Percentiles rank a stretch among this genome's conserved stretches.
Evolutionary conservation across 2,797 vertebrate genomes (phyloP).

Genomic region (Leucoraja ocellata): DNA sequence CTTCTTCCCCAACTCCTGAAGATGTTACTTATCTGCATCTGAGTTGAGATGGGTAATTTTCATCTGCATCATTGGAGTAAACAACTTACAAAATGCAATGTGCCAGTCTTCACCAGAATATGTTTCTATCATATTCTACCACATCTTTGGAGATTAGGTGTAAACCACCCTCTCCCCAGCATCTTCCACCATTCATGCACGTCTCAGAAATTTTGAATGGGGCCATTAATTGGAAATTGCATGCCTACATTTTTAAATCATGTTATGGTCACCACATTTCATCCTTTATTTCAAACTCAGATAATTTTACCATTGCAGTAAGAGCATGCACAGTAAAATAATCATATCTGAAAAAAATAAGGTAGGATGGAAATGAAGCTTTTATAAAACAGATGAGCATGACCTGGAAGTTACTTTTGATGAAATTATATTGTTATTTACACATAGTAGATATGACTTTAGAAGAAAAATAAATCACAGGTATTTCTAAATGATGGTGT

Average conservation of each 20-base stretch:
- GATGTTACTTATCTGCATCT: too few species aligned
- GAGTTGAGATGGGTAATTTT: too few species aligned
- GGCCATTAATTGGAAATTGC: neutral
- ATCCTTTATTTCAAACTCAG: neutral
- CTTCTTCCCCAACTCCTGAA: too few species aligned
- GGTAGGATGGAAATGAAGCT: neutral
- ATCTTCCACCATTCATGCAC: too few species aligned
- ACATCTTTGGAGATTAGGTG: too few species aligned
- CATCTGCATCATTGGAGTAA: too few species aligned
- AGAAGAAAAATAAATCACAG: neutral
- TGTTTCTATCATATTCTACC: too few species aligned
- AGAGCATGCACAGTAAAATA: neutral
- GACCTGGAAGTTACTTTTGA: neutral
- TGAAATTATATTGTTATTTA: neutral
- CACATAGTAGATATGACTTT: neutral
- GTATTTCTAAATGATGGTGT: neutral
- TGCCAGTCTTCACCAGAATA: too few species aligned
- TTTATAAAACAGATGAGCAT: neutral
- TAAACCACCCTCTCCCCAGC: too few species aligned
- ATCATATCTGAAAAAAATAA: neutral
- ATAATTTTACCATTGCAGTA: neutral
- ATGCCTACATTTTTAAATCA: neutral
- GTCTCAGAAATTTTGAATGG: too few species aligned
- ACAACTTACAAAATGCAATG: too few species aligned
- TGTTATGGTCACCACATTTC: neutral